phyloP scores from a whole-genome alignment of 2,113 vertebrate genomes.

The rat (Rattus norvegicus) region DNA sequence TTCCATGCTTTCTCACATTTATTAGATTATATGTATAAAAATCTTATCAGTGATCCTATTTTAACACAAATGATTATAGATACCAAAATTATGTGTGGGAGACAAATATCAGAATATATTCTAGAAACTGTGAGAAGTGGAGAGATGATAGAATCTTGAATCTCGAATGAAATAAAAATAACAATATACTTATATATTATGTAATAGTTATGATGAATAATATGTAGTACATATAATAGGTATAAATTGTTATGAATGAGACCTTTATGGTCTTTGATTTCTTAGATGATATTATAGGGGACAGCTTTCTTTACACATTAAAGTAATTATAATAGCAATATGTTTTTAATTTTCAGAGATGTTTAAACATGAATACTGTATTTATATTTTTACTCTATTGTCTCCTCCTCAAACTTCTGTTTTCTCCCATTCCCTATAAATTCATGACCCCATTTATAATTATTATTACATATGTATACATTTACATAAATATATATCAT shows the following conservation, averaged over 20 bases:
- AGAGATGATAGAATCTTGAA: background rate
- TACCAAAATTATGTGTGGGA: background rate
- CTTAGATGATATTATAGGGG: background rate
- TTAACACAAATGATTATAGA: background rate
- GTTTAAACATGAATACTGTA: background rate
- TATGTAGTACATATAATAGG: background rate
- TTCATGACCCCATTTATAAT: background rate
- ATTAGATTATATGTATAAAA: background rate
- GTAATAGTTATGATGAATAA: background rate
- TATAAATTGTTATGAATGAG: background rate
- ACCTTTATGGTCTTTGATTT: background rate
- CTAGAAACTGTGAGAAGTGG: background rate
- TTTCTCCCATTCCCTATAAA: background rate
- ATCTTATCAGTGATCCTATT: background rate
- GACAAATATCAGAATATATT: background rate
- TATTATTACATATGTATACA: background rate
- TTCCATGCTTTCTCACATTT: background rate
- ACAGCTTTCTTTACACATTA: background rate
- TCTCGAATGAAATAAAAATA: background rate
- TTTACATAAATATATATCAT: background rate
- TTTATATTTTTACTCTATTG: background rate
- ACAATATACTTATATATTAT: background rate
- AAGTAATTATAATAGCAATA: background rate
- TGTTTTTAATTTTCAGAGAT: background rate
- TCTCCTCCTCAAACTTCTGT: background rate